phyloP scores from a whole-genome alignment of 2,888 invertebrate genomes.

The Pandemis corylana region DNA sequence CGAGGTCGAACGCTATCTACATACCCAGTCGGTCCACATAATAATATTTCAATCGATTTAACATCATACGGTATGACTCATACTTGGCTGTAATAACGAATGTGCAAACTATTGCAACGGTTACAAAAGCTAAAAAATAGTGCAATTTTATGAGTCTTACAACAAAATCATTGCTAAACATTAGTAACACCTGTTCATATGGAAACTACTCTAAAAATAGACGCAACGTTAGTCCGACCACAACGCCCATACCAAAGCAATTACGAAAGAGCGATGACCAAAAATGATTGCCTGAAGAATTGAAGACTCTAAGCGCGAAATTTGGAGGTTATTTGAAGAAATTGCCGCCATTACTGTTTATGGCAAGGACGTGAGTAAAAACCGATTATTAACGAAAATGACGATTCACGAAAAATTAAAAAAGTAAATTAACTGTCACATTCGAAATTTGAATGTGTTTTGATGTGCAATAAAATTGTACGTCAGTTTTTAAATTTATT shows the following conservation, averaged over 20 bases:
- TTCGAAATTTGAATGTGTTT: neutral
- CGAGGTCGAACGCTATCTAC: too few species aligned
- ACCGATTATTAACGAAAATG: slow-evolving; percentile 35
- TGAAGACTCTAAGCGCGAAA: neutral
- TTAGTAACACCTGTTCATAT: slow-evolving; percentile 15
- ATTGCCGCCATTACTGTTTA: slow-evolving; percentile 27
- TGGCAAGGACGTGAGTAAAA: slow-evolving; percentile 2
- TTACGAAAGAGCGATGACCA: slow-evolving; percentile 33
- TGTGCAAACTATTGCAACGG: neutral
- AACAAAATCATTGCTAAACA: slow-evolving; percentile 11
- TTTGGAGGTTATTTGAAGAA: slow-evolving; percentile 14
- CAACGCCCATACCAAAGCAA: slow-evolving; percentile 3
- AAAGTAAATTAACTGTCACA: neutral
- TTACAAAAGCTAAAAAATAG: neutral
- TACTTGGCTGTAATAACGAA: neutral
- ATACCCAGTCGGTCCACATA: too few species aligned
- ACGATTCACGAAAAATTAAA: neutral
- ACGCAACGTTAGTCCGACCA: neutral
- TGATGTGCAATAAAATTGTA: neutral
- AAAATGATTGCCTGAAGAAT: slow-evolving; percentile 3
- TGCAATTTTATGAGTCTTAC: neutral
- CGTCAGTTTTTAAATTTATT: neutral
- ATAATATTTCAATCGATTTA: too few species aligned
- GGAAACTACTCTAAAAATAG: slow-evolving; percentile 11
- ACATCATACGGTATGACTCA: neutral